Evolutionary conservation across 2,113 vertebrate genomes (phyloP).

Genomic region (Misgurnus anguillicaudatus): DNA sequence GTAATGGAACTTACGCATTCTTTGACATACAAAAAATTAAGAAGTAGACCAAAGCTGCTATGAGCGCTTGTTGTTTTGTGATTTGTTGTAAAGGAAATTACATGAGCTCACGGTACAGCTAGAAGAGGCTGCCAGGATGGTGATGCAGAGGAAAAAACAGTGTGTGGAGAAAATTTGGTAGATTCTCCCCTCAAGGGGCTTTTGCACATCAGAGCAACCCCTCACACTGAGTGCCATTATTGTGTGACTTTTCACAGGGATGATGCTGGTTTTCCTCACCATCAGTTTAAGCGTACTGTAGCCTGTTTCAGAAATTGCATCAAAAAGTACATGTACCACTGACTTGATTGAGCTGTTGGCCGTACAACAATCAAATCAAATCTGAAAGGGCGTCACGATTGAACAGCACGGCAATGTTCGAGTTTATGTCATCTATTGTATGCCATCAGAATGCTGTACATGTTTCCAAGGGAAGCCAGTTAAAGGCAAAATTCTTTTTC

Average conservation of each 20-base stretch:
- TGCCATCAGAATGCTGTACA: too few relatives aligned
- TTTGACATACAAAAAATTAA: background rate
- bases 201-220: background rate
- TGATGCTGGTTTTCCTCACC: background rate
- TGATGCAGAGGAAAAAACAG: constrained; percentile 43
- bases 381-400: too few relatives aligned
- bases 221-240: background rate
- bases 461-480: too few relatives aligned
- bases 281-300: background rate
- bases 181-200: constrained; percentile 17
- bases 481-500: too few relatives aligned
- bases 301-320: too few relatives aligned
- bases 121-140: constrained; percentile 12
- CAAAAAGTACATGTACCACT: too few relatives aligned
- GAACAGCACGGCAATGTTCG: too few relatives aligned
- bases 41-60: constrained; percentile 1
- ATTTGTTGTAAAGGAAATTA: constrained; percentile 19
- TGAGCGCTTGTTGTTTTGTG: constrained; percentile 45
- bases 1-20: background rate
- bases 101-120: constrained; percentile 38
- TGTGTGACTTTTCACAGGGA: background rate
- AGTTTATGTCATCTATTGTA: too few relatives aligned
- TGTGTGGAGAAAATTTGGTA: constrained; percentile 13
- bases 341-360: too few relatives aligned
- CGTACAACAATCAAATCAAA: too few relatives aligned